phyloP scores from a whole-genome alignment of 2,797 vertebrate genomes.

The Sebastes paucispinis region DNA sequence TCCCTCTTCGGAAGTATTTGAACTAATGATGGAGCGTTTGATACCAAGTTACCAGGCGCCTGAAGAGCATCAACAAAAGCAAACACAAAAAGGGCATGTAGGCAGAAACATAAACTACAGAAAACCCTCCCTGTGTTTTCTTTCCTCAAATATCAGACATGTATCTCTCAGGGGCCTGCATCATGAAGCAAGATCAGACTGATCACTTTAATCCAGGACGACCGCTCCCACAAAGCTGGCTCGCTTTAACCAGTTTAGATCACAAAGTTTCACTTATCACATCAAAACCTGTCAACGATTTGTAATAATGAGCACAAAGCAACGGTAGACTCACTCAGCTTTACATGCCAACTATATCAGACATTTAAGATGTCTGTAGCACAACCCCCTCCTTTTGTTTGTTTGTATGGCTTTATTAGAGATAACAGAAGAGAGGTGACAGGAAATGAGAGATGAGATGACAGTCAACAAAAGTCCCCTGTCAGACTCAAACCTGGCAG shows the following conservation, averaged over 20 bases:
- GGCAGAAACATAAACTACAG: constrained; percentile 34
- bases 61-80: constrained; percentile 10
- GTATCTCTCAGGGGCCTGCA: constrained; percentile 12
- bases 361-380: background rate
- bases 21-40: constrained; percentile 9
- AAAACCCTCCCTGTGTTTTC: constrained; percentile 8
- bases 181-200: constrained; percentile 10
- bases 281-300: background rate
- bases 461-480: background rate
- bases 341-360: background rate
- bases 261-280: background rate
- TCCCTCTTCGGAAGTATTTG: constrained; percentile 27
- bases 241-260: background rate
- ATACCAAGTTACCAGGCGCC: constrained; percentile 34
- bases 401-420: background rate
- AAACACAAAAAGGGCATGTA: background rate
- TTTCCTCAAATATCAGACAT: background rate
- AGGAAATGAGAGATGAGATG: background rate
- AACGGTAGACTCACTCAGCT: background rate
- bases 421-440: background rate
- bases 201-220: background rate
- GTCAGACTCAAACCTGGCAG: background rate
- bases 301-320: background rate
- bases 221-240: constrained; percentile 43
- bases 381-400: background rate